Evolutionary conservation across 2,797 vertebrate species (phyloP), one percentile per base, ranked within the genome.

Genomic region (Sylvia borin): DNA sequence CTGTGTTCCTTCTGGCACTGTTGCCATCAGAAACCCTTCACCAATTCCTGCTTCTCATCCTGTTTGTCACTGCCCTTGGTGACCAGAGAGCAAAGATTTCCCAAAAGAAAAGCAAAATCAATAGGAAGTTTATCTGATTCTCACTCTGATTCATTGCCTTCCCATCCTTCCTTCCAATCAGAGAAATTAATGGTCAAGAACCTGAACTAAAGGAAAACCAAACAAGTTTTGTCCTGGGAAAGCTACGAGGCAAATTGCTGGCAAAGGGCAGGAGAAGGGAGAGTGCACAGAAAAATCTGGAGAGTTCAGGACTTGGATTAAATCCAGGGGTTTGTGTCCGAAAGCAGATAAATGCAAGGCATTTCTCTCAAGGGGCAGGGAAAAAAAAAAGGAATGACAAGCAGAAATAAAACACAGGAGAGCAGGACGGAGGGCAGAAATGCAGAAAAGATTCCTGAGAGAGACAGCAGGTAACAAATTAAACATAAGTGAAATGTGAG

Each of bases 401-500:
- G 75, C 38, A 92, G 81, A 77, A 91, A 92, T 85, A 55, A 96
- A 96, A 83, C 29, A 79, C 57, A 48, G 43, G 45, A 43, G 86
- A 89, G 74, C 64, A 86, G 71, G 61, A 85, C 3, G 2, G 92
- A 85, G 74, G 90, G 86, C 84, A 96, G 84, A 32, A 95, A 67
- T 77, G 92, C 90, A 95, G 93, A 85, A 92, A 87, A 73, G 84
- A 74, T 76, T 82, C 60, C 0, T 36, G 19, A 48, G 74, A 42
- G 79, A 89, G 84, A 57, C 84, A 89, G 90, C 86, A 80, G 91
- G 91, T 89, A 87, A 83, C 86, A 96, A 96, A 96, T 96, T 47
- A 93, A 94, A 82, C 74, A 15, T 4, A 8, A 91, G 91, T 77
- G 91, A 87, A 95, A 93, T 54, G 93, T 57, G 93, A 95, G 78